Evolutionary conservation across 2,113 vertebrate genomes (phyloP).

Genomic region (Dipodomys stephensi): DNA sequence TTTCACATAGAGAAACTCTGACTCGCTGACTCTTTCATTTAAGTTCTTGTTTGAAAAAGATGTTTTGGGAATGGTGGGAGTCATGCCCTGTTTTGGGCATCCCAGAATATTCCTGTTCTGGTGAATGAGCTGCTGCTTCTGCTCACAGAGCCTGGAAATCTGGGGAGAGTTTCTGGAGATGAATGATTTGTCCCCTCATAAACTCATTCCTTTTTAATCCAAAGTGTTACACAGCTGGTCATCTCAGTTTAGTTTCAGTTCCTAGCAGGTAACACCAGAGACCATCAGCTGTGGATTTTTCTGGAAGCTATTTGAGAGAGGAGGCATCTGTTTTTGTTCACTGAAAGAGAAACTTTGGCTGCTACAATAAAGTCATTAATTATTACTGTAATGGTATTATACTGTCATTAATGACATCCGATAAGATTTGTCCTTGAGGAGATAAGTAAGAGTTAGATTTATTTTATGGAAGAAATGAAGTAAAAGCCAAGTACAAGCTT

Average conservation of each 20-base stretch:
- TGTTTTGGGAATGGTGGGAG: background rate
- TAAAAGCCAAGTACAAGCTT: background rate
- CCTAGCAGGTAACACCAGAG: background rate
- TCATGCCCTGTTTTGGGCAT: background rate
- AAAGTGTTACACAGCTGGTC: background rate
- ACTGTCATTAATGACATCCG: background rate
- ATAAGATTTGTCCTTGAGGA: background rate
- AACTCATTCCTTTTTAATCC: background rate
- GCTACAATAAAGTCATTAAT: background rate
- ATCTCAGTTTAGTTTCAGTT: background rate
- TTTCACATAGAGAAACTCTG: background rate
- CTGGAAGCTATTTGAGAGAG: background rate
- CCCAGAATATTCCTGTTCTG: background rate
- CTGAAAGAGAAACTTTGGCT: background rate
- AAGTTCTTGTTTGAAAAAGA: background rate
- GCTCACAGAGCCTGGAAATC: conserved; percentile 2
- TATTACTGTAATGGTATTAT: background rate
- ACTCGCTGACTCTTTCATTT: conserved; percentile 4
- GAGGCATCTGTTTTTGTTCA: background rate
- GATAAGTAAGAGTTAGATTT: background rate
- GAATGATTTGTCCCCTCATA: background rate
- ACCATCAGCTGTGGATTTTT: background rate
- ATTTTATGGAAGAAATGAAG: background rate
- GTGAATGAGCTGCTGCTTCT: background rate
- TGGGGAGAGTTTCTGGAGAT: background rate